Conservation (phyloP, 2,888 invertebrate species). For the Eueremaeus valkanovi region DNA sequence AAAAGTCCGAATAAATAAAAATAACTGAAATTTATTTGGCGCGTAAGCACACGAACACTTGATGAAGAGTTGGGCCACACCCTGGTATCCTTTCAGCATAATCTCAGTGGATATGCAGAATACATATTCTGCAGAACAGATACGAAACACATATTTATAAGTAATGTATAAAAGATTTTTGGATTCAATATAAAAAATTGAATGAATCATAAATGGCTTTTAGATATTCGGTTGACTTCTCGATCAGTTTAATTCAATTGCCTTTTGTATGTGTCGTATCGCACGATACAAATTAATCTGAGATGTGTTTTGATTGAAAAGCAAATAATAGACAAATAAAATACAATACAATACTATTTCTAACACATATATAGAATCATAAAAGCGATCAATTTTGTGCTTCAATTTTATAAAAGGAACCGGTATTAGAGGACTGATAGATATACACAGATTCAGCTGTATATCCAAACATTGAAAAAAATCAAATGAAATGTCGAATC, state of each 20-base stretch:
- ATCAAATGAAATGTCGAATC: slow-evolving; percentile 33
- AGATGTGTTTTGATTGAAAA: slow-evolving; percentile 35
- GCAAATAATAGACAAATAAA: slow-evolving; percentile 16
- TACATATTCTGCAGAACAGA: not conserved
- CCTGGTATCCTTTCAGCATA: slow-evolving; percentile 4
- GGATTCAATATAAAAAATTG: too few species aligned
- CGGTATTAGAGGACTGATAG: not conserved
- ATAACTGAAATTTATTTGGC: too few species aligned
- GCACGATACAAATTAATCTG: slow-evolving; percentile 34
- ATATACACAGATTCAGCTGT: not conserved
- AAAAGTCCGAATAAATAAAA: too few species aligned
- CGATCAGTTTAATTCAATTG: not conserved
- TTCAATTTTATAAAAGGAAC: not conserved
- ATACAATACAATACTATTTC: not conserved
- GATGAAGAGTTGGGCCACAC: slow-evolving; percentile 1
- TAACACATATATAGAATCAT: not conserved
- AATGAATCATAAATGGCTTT: too few species aligned
- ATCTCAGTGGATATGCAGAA: not conserved
- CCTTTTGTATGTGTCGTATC: not conserved
- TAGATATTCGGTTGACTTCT: not conserved
- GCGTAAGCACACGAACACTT: too few species aligned
- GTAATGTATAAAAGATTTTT: not conserved
- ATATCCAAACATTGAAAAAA: slow-evolving; percentile 21
- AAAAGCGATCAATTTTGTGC: slow-evolving; percentile 32
- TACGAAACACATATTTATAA: too few species aligned